Percentiles rank a stretch among this genome's conserved stretches.
phyloP scores from a whole-genome alignment of 1,140 invertebrate genomes.

The Cherax quadricarinatus region DNA sequence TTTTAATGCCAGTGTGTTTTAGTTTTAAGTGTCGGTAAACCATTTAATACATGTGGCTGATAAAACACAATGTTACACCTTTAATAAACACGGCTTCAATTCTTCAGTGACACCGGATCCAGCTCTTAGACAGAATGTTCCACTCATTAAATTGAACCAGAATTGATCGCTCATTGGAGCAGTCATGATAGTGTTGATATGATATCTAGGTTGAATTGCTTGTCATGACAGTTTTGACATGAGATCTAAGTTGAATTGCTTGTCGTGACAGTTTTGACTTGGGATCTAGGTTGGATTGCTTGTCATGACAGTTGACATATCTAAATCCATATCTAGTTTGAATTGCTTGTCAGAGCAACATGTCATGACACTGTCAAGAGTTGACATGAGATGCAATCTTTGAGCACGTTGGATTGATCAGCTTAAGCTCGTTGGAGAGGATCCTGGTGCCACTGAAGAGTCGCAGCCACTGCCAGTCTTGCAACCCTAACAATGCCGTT shows the following conservation, averaged over 20 bases:
- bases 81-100: background rate
- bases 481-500: conserved; percentile 32
- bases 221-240: too few relatives aligned
- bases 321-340: too few relatives aligned
- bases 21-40: background rate
- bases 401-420: background rate
- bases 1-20: background rate
- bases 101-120: background rate
- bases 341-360: too few relatives aligned
- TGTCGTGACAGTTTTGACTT: too few relatives aligned
- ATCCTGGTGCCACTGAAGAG: conserved; percentile 17
- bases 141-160: background rate
- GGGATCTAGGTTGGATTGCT: too few relatives aligned
- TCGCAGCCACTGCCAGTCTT: conserved; percentile 22
- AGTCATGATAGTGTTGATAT: too few relatives aligned
- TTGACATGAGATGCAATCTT: too few relatives aligned
- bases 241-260: too few relatives aligned
- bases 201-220: too few relatives aligned
- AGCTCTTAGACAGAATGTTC: background rate
- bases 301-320: too few relatives aligned
- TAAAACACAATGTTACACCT: background rate
- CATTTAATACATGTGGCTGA: background rate
- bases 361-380: too few relatives aligned
- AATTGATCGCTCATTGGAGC: too few relatives aligned
- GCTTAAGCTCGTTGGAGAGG: background rate